phyloP scores from a whole-genome alignment of 2,113 vertebrate species.

The Dromiciops gliroides region DNA sequence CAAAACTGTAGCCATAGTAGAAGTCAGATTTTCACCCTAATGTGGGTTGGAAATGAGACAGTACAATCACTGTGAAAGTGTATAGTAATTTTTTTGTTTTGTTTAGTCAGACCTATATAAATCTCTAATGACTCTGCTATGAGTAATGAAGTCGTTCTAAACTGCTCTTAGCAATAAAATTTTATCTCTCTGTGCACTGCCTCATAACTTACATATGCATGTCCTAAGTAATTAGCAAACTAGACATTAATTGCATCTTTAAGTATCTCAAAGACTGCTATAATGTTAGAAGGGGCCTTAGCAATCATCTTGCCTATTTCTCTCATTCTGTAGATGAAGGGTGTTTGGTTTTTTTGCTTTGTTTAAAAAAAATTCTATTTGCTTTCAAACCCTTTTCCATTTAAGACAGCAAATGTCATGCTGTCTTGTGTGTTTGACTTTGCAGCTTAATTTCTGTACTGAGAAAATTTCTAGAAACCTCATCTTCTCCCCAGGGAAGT shows the following conservation, averaged over 20 bases:
- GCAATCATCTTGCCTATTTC: background rate
- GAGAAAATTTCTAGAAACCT: background rate
- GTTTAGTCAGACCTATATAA: background rate
- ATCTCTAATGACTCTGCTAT: background rate
- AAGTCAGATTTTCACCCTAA: background rate
- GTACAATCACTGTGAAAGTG: background rate
- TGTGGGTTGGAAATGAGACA: background rate
- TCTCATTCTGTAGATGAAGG: background rate
- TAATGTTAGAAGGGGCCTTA: background rate
- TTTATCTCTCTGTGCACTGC: background rate
- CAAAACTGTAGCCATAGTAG: background rate
- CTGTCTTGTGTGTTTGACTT: background rate
- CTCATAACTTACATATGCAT: background rate
- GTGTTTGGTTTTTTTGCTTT: too few species aligned
- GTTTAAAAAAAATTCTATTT: background rate
- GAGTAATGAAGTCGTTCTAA: background rate
- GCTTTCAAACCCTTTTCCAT: background rate
- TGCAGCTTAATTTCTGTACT: background rate
- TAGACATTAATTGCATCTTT: background rate
- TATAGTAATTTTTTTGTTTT: background rate
- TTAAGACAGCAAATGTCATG: background rate
- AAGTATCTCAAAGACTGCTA: background rate
- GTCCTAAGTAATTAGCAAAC: background rate
- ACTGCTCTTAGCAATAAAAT: background rate
- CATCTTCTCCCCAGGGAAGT: background rate